phyloP scores from a whole-genome alignment of 1,140 invertebrate genomes.

The Elymnias hypermnestra region DNA sequence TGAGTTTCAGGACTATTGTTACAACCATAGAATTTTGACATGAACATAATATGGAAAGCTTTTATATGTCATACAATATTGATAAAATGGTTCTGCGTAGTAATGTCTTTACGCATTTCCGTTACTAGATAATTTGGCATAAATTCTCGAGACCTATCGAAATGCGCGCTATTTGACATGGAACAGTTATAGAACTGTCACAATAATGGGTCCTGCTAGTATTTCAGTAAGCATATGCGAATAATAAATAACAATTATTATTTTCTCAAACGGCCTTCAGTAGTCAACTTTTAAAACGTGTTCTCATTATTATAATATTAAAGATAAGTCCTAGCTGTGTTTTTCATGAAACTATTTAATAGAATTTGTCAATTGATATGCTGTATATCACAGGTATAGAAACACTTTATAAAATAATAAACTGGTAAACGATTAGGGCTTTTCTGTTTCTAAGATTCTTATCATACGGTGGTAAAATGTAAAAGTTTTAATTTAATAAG shows the following conservation, averaged over 20 bases:
- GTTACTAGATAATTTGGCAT: conserved; percentile 45
- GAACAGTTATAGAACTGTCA: conserved; percentile 44
- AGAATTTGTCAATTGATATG: too few relatives aligned
- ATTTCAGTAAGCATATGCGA: conserved; percentile 21
- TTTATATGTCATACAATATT: background rate
- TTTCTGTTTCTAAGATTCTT: too few relatives aligned
- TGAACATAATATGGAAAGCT: too few relatives aligned
- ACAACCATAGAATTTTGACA: too few relatives aligned
- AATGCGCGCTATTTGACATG: conserved; percentile 36
- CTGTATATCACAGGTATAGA: too few relatives aligned
- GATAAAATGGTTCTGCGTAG: conserved; percentile 17
- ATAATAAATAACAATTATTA: conserved; percentile 16
- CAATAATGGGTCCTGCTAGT: conserved; percentile 33
- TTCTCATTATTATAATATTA: conserved; percentile 11
- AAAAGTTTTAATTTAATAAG: too few relatives aligned
- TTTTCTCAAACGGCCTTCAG: conserved; percentile 19
- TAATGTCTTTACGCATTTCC: conserved; percentile 23
- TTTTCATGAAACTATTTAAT: too few relatives aligned
- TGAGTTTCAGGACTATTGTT: too few relatives aligned
- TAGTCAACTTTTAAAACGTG: conserved; percentile 21
- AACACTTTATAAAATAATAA: too few relatives aligned
- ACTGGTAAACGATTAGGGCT: too few relatives aligned
- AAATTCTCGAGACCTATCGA: conserved; percentile 29
- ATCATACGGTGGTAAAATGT: too few relatives aligned
- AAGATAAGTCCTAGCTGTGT: too few relatives aligned